Conservation (phyloP, 2,113 vertebrate species). For the Nothobranchius kuhntae region DNA sequence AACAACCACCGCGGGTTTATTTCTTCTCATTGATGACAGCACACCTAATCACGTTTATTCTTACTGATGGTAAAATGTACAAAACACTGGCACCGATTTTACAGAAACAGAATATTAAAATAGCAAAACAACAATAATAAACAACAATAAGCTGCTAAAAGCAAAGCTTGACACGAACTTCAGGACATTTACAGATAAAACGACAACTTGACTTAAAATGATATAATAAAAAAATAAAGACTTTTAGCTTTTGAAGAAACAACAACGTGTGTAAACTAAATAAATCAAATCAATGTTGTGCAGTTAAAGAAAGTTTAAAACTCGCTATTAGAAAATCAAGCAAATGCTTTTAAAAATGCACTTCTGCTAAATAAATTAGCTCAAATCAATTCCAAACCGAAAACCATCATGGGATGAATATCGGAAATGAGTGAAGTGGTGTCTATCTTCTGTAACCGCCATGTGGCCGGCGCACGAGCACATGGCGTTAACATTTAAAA, state of each 20-base stretch:
- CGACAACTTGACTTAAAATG: background rate
- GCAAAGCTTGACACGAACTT: background rate
- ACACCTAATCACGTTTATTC: background rate
- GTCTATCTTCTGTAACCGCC: constrained; percentile 31
- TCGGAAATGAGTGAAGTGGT: constrained; percentile 21
- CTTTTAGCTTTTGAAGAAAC: constrained; percentile 26
- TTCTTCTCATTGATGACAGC: background rate
- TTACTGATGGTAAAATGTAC: constrained; percentile 3
- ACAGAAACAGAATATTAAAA: background rate
- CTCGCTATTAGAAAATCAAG: constrained; percentile 43
- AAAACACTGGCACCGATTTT: background rate
- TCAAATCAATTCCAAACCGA: constrained; percentile 25
- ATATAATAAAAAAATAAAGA: background rate
- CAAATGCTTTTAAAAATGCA: background rate
- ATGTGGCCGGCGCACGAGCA: constrained; percentile 30
- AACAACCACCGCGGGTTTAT: constrained; percentile 8
- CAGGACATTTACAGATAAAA: background rate
- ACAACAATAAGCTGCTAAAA: background rate
- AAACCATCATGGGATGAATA: constrained; percentile 40
- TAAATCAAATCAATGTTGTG: constrained; percentile 25
- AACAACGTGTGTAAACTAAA: constrained; percentile 21
- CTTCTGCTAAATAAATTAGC: constrained; percentile 27
- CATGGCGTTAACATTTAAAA: constrained; percentile 26
- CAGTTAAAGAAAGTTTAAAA: constrained; percentile 36
- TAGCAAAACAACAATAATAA: background rate